Percentiles rank a stretch among this genome's conserved stretches.
phyloP scores from a whole-genome alignment of 1,140 invertebrate genomes.

The Acyrthosiphon pisum region DNA sequence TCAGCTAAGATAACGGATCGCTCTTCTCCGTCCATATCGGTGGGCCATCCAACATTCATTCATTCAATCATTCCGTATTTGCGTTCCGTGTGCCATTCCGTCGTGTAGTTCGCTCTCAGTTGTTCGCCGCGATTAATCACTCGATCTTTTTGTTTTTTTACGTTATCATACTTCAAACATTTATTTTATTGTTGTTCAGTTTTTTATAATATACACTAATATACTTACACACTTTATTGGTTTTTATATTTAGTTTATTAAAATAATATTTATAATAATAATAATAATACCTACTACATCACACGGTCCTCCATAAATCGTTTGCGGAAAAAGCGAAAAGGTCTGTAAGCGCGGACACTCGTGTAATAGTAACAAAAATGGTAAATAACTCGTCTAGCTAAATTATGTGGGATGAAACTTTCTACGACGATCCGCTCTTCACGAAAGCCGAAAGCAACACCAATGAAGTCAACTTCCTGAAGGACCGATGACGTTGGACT shows the following conservation, averaged over 20 bases:
- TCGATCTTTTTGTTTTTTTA: slow-evolving; percentile 22
- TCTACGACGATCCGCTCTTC: slow-evolving; percentile 67
- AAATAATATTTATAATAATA: too few species aligned
- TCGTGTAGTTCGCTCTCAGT: slow-evolving; percentile 60
- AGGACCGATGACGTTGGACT: slow-evolving; percentile 82
- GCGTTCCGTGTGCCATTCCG: slow-evolving; percentile 64
- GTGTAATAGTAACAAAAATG: slow-evolving; percentile 61
- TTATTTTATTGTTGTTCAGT: not conserved
- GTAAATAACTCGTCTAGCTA: slow-evolving; percentile 59
- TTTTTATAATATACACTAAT: not conserved
- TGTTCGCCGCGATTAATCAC: not conserved
- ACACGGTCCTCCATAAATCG: not conserved
- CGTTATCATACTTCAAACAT: slow-evolving; percentile 37
- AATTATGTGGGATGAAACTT: slow-evolving; percentile 70
- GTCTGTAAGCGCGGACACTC: too few species aligned
- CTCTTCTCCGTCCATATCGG: slow-evolving; percentile 64
- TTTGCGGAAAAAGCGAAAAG: not conserved
- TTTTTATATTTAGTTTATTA: not conserved
- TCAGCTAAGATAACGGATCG: slow-evolving; percentile 65
- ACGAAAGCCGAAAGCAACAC: slow-evolving; percentile 57
- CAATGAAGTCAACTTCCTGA: slow-evolving; percentile 65
- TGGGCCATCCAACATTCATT: slow-evolving; percentile 62
- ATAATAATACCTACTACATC: not conserved
- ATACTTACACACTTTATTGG: not conserved
- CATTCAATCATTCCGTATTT: slow-evolving; percentile 58